These are phyloP conservation scores for Tetramorium simillimum DNA, from an alignment of 1,140 invertebrate genomes.

Conservation along the genomic window DNA sequence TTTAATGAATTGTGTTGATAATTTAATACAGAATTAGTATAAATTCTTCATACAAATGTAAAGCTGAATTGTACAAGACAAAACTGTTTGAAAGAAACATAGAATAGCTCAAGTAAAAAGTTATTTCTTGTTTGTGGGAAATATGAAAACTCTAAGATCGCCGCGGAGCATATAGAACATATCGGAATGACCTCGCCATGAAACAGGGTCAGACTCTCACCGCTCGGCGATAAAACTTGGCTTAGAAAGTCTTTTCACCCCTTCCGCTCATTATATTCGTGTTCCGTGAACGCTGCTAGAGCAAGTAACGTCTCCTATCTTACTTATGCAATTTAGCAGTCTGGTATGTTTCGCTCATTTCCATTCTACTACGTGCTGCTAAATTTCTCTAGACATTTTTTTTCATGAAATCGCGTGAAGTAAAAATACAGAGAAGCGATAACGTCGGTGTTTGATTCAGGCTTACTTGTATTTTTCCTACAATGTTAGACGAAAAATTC, in stretches of 20 bases:
- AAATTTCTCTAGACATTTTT: slow-evolving; percentile 4
- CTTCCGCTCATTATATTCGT: slow-evolving; percentile 60
- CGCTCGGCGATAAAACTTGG: slow-evolving; percentile 69
- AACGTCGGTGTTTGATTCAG: neutral
- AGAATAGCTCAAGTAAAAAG: neutral
- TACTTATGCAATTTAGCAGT: slow-evolving; percentile 49
- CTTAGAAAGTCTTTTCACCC: slow-evolving; percentile 74
- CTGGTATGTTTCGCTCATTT: slow-evolving; percentile 2
- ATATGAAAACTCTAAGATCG: neutral
- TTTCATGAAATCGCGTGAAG: neutral
- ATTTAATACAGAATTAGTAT: neutral
- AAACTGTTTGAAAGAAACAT: neutral
- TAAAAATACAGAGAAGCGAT: neutral
- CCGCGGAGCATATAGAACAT: slow-evolving; percentile 31
- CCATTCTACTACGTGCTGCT: neutral
- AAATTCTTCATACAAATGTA: neutral
- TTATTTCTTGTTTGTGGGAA: neutral
- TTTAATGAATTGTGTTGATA: neutral
- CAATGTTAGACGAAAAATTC: neutral
- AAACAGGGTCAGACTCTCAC: slow-evolving; percentile 73
- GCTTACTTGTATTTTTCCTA: neutral
- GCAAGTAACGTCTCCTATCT: slow-evolving; percentile 52
- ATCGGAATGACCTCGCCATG: slow-evolving; percentile 57
- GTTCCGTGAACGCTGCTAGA: slow-evolving; percentile 25
- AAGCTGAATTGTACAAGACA: neutral